A percentile compares a stretch with the other conserved stretches of the same genome.
These are phyloP conservation scores for Philereme transversata DNA, from an alignment of 2,888 invertebrate genomes.

Conservation along the genomic window DNA sequence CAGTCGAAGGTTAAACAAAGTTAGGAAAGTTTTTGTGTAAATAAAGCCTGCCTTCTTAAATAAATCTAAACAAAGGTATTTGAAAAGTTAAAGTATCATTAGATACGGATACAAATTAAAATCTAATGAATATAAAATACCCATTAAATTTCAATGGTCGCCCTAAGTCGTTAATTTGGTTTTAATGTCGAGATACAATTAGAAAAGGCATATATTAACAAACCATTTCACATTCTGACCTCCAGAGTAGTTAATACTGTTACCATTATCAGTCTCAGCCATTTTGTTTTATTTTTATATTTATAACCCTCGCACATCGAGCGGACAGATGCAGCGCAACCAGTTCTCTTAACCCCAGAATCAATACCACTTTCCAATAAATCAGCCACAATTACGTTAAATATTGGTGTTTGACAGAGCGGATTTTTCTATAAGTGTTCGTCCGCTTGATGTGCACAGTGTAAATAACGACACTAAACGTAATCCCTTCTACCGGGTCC, in stretches of 20 bases:
- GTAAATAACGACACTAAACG: constrained; percentile 57
- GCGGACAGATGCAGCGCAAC: constrained; percentile 17
- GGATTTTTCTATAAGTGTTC: constrained; percentile 3
- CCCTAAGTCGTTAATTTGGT: constrained; percentile 36
- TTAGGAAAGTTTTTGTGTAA: neutral
- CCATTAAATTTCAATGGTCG: constrained; percentile 34
- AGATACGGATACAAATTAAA: constrained; percentile 37
- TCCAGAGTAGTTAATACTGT: constrained; percentile 68
- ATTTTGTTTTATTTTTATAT: constrained; percentile 39
- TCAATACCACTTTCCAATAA: neutral
- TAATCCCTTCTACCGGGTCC: constrained; percentile 70
- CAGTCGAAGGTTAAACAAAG: no score
- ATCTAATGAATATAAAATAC: constrained; percentile 38
- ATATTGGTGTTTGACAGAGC: neutral
- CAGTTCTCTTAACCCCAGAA: neutral
- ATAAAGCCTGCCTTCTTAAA: constrained; percentile 15
- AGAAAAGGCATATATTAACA: constrained; percentile 30
- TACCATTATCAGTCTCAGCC: constrained; percentile 72
- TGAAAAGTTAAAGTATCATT: constrained; percentile 33
- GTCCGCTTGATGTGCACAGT: constrained; percentile 16
- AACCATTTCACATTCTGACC: constrained; percentile 48
- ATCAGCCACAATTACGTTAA: neutral
- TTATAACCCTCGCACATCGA: constrained; percentile 21
- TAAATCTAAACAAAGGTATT: constrained; percentile 32
- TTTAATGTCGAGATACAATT: constrained; percentile 38